Conservation (phyloP, 2,797 vertebrate genomes). For the Muraenolepis orangiensis region DNA sequence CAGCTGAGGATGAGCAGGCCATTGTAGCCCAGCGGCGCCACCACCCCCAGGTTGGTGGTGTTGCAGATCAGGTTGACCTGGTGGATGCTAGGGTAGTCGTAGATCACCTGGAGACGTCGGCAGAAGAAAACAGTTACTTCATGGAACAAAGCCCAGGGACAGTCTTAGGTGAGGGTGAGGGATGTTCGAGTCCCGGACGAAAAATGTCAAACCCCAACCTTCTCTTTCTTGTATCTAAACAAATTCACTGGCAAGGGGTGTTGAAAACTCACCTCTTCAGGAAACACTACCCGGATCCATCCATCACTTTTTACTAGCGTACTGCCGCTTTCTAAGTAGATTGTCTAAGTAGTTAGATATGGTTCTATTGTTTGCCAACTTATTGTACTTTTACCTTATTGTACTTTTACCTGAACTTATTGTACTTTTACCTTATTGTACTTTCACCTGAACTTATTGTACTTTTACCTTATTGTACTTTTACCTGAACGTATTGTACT, state of each 20-base stretch:
- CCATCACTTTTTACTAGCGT: no score
- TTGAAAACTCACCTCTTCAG: no score
- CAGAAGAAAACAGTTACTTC: background rate
- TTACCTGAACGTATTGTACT: no score
- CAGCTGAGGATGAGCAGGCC: conserved; percentile 97
- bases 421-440: no score
- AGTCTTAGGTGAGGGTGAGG: background rate
- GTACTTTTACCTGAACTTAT: no score
- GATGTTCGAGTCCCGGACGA: background rate
- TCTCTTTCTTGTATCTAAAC: background rate
- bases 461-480: no score
- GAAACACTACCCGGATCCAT: no score
- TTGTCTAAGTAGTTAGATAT: no score
- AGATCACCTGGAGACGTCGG: conserved; percentile 79
- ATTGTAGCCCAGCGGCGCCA: conserved; percentile 96
- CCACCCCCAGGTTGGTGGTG: conserved; percentile 92
- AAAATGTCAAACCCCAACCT: background rate
- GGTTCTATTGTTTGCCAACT: no score
- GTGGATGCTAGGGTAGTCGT: conserved; percentile 93
- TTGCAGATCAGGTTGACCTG: conserved; percentile 98
- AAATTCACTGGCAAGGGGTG: background rate
- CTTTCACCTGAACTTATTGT: no score
- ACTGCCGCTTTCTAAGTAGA: no score
- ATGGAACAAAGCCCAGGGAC: background rate
- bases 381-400: no score